Conservation (phyloP, 2,797 vertebrate genomes). For the Gymnoscopelus braueri region DNA sequence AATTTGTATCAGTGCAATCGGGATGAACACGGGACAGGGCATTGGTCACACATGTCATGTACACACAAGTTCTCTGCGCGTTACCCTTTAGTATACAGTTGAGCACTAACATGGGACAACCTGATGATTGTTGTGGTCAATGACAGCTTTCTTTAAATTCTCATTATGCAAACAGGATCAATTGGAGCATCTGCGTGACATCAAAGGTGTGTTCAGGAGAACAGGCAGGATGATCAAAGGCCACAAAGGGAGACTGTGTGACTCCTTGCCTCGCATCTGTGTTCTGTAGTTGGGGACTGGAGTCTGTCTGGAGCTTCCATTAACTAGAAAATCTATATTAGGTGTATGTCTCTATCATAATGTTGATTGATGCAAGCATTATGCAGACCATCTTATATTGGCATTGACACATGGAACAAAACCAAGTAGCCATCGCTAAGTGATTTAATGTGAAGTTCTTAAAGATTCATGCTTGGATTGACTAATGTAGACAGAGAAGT, state of each 20-base stretch:
- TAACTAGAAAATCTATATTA: constrained; percentile 6
- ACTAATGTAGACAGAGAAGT: constrained; percentile 27
- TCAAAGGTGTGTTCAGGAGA: constrained; percentile 9
- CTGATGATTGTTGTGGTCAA: neutral
- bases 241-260: constrained; percentile 12
- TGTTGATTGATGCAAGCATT: constrained; percentile 11
- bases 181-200: constrained; percentile 25
- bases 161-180: constrained; percentile 6
- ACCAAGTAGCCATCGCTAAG: neutral
- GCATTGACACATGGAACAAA: neutral
- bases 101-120: neutral
- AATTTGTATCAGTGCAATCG: no score
- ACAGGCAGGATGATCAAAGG: constrained; percentile 41
- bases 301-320: neutral
- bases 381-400: neutral
- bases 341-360: neutral
- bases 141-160: neutral
- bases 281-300: constrained; percentile 13
- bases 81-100: neutral
- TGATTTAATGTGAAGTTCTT: constrained; percentile 17
- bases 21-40: neutral
- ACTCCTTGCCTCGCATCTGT: constrained; percentile 7
- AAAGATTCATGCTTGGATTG: constrained; percentile 31
- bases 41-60: neutral
- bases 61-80: no score